Percentiles rank a stretch among this genome's conserved stretches.
Conservation (phyloP, 2,113 vertebrate species). For the Bubo bubo region DNA sequence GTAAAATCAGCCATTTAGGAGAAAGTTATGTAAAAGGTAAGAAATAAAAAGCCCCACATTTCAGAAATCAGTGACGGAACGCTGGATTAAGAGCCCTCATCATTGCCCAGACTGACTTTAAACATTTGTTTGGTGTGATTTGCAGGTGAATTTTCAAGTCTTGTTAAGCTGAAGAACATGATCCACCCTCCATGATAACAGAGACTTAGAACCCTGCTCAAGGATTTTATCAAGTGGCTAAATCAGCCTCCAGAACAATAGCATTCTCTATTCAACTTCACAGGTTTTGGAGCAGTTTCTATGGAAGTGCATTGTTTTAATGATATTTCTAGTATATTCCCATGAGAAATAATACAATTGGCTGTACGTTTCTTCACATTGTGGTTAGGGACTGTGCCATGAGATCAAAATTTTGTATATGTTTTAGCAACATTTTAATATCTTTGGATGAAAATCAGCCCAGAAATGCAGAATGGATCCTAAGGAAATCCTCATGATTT, state of each 20-base stretch:
- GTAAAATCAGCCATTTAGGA: not conserved
- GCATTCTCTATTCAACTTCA: not conserved
- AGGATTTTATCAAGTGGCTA: not conserved
- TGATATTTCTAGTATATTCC: not conserved
- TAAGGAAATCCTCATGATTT: not conserved
- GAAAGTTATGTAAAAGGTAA: not conserved
- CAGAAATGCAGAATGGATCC: not conserved
- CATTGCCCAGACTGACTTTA: not conserved
- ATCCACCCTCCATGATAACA: not conserved
- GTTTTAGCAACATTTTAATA: not conserved
- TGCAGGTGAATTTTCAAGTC: not conserved
- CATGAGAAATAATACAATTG: not conserved
- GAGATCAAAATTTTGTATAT: not conserved
- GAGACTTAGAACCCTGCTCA: not conserved
- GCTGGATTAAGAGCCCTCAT: not conserved
- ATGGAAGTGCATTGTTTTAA: not conserved
- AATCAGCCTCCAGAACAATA: not conserved
- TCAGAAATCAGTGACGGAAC: not conserved
- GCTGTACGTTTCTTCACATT: not conserved
- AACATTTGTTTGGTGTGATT: not conserved
- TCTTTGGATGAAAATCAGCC: not conserved
- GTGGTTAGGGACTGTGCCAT: not conserved
- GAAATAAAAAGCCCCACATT: not conserved
- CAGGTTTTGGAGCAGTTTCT: not conserved
- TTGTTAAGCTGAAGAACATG: not conserved